Conservation (phyloP, 2,888 invertebrate genomes). For the Plutella xylostella region DNA sequence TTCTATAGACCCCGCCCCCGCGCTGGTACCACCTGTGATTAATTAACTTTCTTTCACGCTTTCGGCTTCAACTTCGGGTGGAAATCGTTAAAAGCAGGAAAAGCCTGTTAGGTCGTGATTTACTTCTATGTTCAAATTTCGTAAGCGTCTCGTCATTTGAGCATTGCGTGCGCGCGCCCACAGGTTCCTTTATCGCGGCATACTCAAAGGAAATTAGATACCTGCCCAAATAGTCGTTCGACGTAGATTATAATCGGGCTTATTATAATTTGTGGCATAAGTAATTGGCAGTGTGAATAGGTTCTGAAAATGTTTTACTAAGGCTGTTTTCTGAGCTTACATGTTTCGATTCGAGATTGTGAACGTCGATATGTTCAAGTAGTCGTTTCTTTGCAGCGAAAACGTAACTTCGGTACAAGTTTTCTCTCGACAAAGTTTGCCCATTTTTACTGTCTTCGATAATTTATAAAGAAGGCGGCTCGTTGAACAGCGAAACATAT, state of each 20-base stretch:
- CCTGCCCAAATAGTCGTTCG: conserved; percentile 54
- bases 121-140: conserved; percentile 51
- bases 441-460: conserved; percentile 4
- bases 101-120: conserved; percentile 63
- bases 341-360: too few species aligned
- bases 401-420: background rate
- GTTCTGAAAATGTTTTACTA: too few species aligned
- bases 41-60: conserved; percentile 65
- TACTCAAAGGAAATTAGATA: conserved; percentile 55
- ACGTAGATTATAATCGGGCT: conserved; percentile 42
- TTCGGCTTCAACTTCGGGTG: conserved; percentile 48
- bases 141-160: conserved; percentile 51
- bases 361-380: too few species aligned
- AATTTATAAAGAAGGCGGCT: background rate
- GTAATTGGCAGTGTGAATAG: too few species aligned
- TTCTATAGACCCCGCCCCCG: background rate
- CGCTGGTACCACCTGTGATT: conserved; percentile 34
- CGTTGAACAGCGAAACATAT: too few species aligned
- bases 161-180: conserved; percentile 43
- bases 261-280: too few species aligned
- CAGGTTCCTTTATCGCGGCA: background rate
- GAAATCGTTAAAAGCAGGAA: conserved; percentile 61
- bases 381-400: background rate
- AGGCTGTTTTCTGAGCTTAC: too few species aligned
- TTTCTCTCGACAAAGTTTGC: background rate